Evolutionary conservation across 1,140 invertebrate species (phyloP).

Genomic region (Hyphantria cunea): DNA sequence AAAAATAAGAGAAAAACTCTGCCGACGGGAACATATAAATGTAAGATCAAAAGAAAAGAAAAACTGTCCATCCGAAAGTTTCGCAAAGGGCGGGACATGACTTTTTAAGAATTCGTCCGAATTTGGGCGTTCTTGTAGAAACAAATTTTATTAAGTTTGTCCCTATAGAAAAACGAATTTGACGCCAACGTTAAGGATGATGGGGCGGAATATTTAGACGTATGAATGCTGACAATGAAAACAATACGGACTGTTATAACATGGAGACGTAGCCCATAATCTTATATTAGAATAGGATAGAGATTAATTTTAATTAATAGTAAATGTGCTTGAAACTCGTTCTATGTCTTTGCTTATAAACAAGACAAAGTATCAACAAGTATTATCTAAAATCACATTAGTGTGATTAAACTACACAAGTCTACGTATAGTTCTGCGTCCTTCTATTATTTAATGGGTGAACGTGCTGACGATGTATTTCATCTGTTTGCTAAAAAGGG

Average conservation of each 20-base stretch:
- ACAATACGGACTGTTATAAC: not conserved
- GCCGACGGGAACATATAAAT: conserved; percentile 23
- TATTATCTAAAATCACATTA: conserved; percentile 22
- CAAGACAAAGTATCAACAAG: not conserved
- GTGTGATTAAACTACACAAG: conserved; percentile 8
- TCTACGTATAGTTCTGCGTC: conserved; percentile 4
- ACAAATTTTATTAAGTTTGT: conserved; percentile 47
- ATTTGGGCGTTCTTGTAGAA: conserved; percentile 25
- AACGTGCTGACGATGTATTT: not conserved
- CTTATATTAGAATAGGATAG: too few species aligned
- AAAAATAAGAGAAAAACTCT: conserved; percentile 39
- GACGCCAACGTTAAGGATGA: not conserved
- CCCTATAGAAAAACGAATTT: conserved; percentile 11
- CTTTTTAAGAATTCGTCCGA: conserved; percentile 42
- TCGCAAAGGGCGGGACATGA: conserved; percentile 29
- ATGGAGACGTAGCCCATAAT: too few species aligned
- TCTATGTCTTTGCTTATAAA: not conserved
- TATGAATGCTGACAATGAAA: not conserved
- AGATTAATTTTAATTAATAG: too few species aligned
- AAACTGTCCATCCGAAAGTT: conserved; percentile 40
- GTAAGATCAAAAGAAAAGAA: conserved; percentile 38
- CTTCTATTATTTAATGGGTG: conserved; percentile 15
- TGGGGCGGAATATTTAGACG: not conserved
- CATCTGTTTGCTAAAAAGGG: too few species aligned
- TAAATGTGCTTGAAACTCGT: not conserved